Base-by-base conservation (phyloP, 2,113 vertebrate species). In the Catagonus wagneri region DNA sequence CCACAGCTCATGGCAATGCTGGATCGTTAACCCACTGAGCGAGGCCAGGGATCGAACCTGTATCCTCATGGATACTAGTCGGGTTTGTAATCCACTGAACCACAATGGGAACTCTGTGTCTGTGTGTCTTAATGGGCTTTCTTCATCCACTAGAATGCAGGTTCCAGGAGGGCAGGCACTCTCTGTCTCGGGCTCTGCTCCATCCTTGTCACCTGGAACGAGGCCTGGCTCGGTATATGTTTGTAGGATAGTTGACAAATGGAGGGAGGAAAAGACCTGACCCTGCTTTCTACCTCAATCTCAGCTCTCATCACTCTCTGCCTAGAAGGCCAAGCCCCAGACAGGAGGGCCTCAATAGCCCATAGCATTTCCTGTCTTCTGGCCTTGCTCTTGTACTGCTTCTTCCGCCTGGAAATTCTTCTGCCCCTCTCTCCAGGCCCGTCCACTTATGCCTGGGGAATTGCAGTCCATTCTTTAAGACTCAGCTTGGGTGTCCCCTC, bases 141-240 rank as follows among this genome's bases (percentile, higher is more conserved):
- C 72, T 85, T 34, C 14, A 15, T 25, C 34, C 22, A 25, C 65
- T 74, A 65, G 34, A 79, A 72, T 52, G 39, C 32, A 80, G 32
- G 13, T 50, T 89, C 72, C 13, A 2, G n/a, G 63, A 84, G 15
- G 56, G 27, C 27, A 65, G 63, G 22, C 6, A 19, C 22, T 54
- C 3, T n/a, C 39, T 79, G 22, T 63, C 72, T 65, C 22, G 90
- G 44, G 22, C 44, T 12, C 9, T 12, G 44, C 9, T 72, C 22
- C 19, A 4, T 90, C 13, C 72, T 32, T 2, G 3, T 15, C 6
- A 44, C 34, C 34, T n/a, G 44, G 16, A 54, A 22, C 0, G 7
- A 60, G 39, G 36, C 68, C 60, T 32, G 83, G 32, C 56, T 72
- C 23, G n/a, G 29, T n/a, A 50, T 50, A 10, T 34, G 22, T 78